Evolutionary conservation across 2,113 vertebrate species (phyloP), one percentile per base, ranked within the genome.

Genomic region (Taurulus bubalis): DNA sequence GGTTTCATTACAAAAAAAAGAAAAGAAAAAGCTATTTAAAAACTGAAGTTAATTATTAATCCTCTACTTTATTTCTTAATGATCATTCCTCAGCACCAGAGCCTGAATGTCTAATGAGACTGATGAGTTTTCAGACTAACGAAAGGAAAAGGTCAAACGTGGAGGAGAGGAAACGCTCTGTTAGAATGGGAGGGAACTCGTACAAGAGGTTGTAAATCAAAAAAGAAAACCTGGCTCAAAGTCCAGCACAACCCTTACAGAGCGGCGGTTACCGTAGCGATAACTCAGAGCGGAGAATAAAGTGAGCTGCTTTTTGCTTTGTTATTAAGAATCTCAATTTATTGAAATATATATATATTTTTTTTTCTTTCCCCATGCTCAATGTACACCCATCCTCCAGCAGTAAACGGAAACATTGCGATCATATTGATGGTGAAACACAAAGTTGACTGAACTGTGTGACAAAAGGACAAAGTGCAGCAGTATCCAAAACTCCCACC

Each of bases 391-490:
- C 14, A 10, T 11, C 51, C n/a, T 30, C 24, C 36, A 38, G 11
- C 4, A 24, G 9, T 24, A 22, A 22, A 8, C 56, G 32, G 6
- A 30, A n/a, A n/a, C 60, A 7, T n/a, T 26, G 32, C 20, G 1
- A 15, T 22, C 55, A 55, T 30, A 16, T 20, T 73, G 4, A 28
- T 49, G n/a, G 0, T 32, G 3, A 4, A 4, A 60, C 8, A 24
- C 30, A 4, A 32, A 65, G 26, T 15, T 18, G 16, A 42, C 34
- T 36, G 34, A 36, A 36, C 34, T 38, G 8, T 60, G 1, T 15
- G 53, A 28, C 20, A 8, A 7, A 8, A 49, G 76, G 60, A 45
- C 60, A 80, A 77, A 83, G 69, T 80, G 40, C 75, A 68, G 49
- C 2, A 6, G 36, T 65, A 47, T 55, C 22, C 45, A 6, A n/a